Evolutionary conservation across 2,113 vertebrate species (phyloP).

Genomic region (Glaucidium brasilianum): DNA sequence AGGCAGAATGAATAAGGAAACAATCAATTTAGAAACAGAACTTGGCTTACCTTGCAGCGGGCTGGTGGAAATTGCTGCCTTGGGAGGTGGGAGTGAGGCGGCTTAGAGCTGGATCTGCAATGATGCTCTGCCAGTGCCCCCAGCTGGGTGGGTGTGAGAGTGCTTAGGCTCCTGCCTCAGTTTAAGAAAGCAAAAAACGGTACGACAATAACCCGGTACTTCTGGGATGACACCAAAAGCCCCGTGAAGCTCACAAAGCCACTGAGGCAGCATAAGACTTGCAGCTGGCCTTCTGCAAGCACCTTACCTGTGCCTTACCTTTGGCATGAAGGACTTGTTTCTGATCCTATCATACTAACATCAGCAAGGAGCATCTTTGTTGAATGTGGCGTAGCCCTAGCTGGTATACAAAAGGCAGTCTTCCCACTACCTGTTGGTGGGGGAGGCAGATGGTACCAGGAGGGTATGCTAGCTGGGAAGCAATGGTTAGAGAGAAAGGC

Average conservation of each 20-base stretch:
- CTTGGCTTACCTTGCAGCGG: neutral
- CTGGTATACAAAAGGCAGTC: neutral
- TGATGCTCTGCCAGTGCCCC: neutral
- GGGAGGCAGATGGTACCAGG: neutral
- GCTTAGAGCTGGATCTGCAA: neutral
- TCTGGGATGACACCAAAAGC: neutral
- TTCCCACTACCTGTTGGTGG: neutral
- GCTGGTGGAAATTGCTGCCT: neutral
- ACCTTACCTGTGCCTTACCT: neutral
- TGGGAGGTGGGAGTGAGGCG: rapidly evolving
- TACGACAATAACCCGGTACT: neutral
- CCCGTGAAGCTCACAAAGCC: neutral
- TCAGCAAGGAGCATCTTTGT: neutral
- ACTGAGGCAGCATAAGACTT: neutral
- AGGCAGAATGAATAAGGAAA: neutral
- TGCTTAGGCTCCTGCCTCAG: neutral
- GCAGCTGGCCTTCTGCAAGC: neutral
- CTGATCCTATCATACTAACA: neutral
- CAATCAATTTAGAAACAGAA: neutral
- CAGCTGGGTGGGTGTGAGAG: neutral
- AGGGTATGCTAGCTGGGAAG: neutral
- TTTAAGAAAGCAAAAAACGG: neutral
- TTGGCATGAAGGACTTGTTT: rapidly evolving
- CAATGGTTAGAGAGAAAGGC: neutral
- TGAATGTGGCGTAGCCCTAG: neutral